phyloP scores from a whole-genome alignment of 2,113 vertebrate genomes.

The Malurus cyaneus region DNA sequence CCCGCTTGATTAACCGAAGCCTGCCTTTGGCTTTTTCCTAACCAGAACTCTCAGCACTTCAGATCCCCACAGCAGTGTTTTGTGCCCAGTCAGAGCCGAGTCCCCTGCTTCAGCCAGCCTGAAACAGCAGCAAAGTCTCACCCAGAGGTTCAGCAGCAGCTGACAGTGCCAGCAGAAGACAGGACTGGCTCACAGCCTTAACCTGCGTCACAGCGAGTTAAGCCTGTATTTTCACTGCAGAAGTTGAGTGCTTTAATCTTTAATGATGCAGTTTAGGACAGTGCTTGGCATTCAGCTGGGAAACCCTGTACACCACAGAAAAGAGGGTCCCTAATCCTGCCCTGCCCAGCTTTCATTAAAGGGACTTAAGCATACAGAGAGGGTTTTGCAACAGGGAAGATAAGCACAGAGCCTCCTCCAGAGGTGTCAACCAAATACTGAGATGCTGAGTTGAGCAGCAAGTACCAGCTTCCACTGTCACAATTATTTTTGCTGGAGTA shows the following conservation, averaged over 20 bases:
- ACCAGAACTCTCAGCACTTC: not conserved
- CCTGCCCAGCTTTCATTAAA: not conserved
- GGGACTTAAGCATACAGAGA: not conserved
- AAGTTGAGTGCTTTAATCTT: slow-evolving; percentile 38
- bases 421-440: not conserved
- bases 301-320: not conserved
- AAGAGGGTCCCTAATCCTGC: not conserved
- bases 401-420: not conserved
- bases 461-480: not conserved
- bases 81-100: not conserved
- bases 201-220: not conserved
- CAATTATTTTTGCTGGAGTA: not conserved
- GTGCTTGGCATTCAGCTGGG: not conserved
- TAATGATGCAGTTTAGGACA: not conserved
- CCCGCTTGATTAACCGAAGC: not conserved
- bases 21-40: not conserved
- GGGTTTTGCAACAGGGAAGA: not conserved
- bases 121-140: not conserved
- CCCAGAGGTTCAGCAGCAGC: not conserved
- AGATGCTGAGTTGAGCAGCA: not conserved
- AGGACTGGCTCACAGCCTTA: not conserved
- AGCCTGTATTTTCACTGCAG: slow-evolving; percentile 4
- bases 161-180: not conserved
- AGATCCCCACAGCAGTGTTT: not conserved
- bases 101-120: not conserved